These are phyloP conservation scores for Eremophila alpestris DNA, from an alignment of 2,797 vertebrate species.

Conservation along the genomic window DNA sequence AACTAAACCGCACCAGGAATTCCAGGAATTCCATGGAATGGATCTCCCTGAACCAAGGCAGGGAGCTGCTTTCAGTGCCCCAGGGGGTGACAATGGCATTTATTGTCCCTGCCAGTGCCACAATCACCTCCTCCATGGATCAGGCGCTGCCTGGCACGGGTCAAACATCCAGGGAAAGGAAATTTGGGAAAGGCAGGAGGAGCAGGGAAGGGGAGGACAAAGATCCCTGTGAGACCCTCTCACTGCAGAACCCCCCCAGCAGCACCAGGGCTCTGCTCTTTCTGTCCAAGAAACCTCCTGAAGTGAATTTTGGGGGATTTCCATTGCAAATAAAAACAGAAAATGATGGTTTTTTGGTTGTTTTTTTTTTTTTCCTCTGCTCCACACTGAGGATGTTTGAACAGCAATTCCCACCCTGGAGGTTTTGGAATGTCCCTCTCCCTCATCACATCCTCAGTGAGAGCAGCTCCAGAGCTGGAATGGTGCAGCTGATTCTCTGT, in stretches of 20 bases:
- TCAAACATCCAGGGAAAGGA: fast-evolving
- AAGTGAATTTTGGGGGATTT: not conserved
- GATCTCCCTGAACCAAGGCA: not conserved
- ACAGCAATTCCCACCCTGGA: not conserved
- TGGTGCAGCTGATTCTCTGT: no score
- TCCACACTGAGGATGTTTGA: no score
- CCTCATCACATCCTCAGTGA: fast-evolving
- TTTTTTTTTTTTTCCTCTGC: not conserved
- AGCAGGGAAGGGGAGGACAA: no score
- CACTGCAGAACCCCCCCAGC: not conserved
- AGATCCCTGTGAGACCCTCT: fast-evolving
- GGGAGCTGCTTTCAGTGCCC: fast-evolving
- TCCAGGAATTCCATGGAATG: fast-evolving
- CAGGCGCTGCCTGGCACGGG: not conserved
- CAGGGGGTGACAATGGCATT: fast-evolving
- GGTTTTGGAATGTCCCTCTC: not conserved
- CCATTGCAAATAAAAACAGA: not conserved
- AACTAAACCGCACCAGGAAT: fast-evolving
- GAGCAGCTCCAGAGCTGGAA: not conserved
- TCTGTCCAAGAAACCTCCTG: fast-evolving
- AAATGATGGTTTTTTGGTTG: not conserved
- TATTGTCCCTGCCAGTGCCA: fast-evolving
- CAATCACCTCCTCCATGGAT: fast-evolving
- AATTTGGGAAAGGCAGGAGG: fast-evolving
- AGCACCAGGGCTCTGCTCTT: not conserved